Evolutionary conservation across 2,113 vertebrate genomes (phyloP).

Genomic region (Oreochromis tanganicae): DNA sequence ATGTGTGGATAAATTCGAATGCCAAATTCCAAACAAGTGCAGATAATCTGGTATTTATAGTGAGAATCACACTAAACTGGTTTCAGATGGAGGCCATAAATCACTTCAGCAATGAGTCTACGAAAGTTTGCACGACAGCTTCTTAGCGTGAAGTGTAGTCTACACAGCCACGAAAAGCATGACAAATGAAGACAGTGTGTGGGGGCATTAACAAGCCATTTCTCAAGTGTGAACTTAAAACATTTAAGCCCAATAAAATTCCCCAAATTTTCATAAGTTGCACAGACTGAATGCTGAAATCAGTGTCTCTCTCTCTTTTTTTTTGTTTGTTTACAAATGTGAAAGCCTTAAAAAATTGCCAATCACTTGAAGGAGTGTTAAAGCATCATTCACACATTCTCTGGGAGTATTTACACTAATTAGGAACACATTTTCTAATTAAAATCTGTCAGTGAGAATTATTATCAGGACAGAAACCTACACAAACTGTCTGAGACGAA

Average conservation of each 20-base stretch:
- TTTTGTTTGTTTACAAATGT: neutral
- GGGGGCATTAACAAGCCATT: neutral
- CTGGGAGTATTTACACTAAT: neutral
- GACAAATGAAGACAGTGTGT: neutral
- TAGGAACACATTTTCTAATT: neutral
- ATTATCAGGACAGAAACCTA: neutral
- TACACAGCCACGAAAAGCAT: neutral
- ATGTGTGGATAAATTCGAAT: neutral
- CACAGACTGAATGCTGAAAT: neutral
- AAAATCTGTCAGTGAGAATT: neutral
- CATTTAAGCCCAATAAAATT: neutral
- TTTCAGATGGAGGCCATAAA: neutral
- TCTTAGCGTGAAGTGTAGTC: neutral
- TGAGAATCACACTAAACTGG: neutral
- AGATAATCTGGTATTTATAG: neutral
- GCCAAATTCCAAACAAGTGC: neutral
- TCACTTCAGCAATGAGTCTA: neutral
- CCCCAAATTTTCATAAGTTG: neutral
- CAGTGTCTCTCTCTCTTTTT: neutral
- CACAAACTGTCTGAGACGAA: neutral
- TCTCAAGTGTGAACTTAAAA: neutral
- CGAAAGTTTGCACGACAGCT: neutral
- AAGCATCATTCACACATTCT: neutral
- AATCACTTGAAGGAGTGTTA: neutral
- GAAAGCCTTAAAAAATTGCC: neutral